Evolutionary conservation across 2,113 vertebrate genomes (phyloP), one percentile per base, ranked within the genome.

Genomic region (Nothobranchius kuhntae): DNA sequence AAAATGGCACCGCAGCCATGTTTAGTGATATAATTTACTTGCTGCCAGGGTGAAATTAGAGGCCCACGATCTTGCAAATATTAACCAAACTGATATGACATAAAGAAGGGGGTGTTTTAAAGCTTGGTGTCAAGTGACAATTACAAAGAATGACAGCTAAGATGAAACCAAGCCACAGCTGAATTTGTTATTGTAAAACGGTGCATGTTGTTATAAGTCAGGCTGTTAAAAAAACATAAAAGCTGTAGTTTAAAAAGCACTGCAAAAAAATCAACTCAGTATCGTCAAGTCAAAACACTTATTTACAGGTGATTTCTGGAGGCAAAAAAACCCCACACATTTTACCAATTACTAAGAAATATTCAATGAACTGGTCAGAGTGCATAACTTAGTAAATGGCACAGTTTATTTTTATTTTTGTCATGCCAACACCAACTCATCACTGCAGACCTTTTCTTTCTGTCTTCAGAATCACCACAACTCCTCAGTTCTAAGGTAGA

Each of bases 101-200:
- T 63, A 44, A 52, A 82, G 45, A 45, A 75, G 67, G 69, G 72
- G 50, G 50, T 55, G 10, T 70, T 86, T 90, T 89, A 90, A 89
- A 89, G 84, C 89, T 87, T 83, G 77, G 67, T 85, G 83, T 85
- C 48, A 76, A 80, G 60, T 13, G 50, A 61, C 53, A 75, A 63
- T 24, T 75, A 77, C 21, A 74, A 71, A 30, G 42, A 68, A 71
- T 69, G 14, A 47, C 0, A 4, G 68, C 48, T 67, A 72, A 26
- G 50, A 61, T 40, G 68, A 54, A 71, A 61, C 59, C 53, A 58
- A 79, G 60, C 75, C 79, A 77, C 69, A 82, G 69, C 62, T 64
- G 68, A 69, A 47, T 68, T 67, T 73, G 53, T 7, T 63, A 42
- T 58, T 24, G 15, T 64, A 55, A 68, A 76, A 64, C 70, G 78